Base-by-base conservation (phyloP, 1,140 invertebrate species). In the Drosophila sturtevanti region DNA sequence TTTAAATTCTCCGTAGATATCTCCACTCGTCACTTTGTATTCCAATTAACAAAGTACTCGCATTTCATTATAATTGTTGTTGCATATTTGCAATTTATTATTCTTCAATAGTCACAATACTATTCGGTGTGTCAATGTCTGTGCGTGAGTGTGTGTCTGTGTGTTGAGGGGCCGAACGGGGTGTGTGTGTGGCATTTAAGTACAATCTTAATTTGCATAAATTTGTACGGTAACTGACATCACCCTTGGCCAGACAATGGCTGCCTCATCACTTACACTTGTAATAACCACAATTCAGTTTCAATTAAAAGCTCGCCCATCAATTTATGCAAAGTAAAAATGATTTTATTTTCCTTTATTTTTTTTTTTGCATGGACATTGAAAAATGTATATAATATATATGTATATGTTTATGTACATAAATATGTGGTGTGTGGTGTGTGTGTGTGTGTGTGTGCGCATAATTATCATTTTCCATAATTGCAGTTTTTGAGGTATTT, bases 261-360 rank as follows among this genome's bases (percentile, higher is more conserved):
- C 5, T 6, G 27, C 27, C 3, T 6, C 27, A 31, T 31, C 56
- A 62, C 66, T 68, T 75, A 75, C 56, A 64, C 62, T 69, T 61
- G 59, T 75, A 63, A 74, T 74, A 75, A 63, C 80, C 77, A 35
- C 64, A 68, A 77, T 61, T 74, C 52, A 65, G 82, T 71, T 86
- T 72, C 81, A 86, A 81, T 85, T 85, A 85, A 81, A 71, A 81
- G 70, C 81, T 77, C 81, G 54, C 55, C 77, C 68, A 72, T 68
- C 77, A 85, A 81, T 69, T 31, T 76, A 75, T 74, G 72, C 70
- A 84, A 69, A 60, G 48, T 16, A 51, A 59, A 61, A 68, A 44
- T 60, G 35, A 21, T 58, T 64, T 61, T 60, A n/a, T n/a, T n/a
- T n/a, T n/a, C n/a, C n/a, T n/a, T n/a, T n/a, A n/a, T n/a, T n/a